Evolutionary conservation across 2,888 invertebrate species (phyloP).

Genomic region (Cryptocephalus primarius): DNA sequence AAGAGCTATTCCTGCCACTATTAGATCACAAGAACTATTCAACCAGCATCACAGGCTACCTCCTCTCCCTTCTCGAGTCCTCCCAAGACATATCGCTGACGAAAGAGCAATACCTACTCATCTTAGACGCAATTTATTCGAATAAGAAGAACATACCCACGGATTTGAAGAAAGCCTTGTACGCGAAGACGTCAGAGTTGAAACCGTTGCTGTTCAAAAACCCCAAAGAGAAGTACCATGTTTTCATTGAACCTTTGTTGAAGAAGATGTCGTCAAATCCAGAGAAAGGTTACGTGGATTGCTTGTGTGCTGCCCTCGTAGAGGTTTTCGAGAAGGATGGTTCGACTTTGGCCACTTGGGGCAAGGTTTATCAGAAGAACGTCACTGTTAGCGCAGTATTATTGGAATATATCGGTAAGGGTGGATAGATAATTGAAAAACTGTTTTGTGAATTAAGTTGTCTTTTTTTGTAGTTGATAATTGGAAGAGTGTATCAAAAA

Average conservation of each 20-base stretch:
- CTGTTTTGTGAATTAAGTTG: not conserved
- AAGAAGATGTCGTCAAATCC: conserved; percentile 48
- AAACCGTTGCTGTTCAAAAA: conserved; percentile 26
- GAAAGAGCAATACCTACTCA: conserved; percentile 46
- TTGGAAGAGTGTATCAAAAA: conserved; percentile 32
- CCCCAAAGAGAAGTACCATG: conserved; percentile 32
- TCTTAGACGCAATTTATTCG: conserved; percentile 48
- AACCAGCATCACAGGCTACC: conserved; percentile 51
- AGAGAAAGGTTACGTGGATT: conserved; percentile 40
- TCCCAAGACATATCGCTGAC: conserved; percentile 18
- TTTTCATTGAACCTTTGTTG: conserved; percentile 53
- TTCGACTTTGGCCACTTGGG: conserved; percentile 56
- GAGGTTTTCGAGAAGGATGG: conserved; percentile 51
- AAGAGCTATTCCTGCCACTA: conserved; percentile 61
- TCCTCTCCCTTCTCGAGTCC: conserved; percentile 39
- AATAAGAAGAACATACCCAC: conserved; percentile 46
- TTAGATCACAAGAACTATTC: conserved; percentile 61
- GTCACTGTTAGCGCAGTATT: conserved; percentile 54
- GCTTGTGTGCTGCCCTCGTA: conserved; percentile 49
- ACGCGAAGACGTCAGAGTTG: conserved; percentile 33
- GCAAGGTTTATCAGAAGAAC: conserved; percentile 55
- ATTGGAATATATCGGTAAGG: conserved; percentile 46
- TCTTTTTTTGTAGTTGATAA: conserved; percentile 30
- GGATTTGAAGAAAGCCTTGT: conserved; percentile 45
- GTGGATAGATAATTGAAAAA: not conserved